Evolutionary conservation across 2,888 invertebrate genomes (phyloP).

Genomic region (Pristionchus entomophagus): DNA sequence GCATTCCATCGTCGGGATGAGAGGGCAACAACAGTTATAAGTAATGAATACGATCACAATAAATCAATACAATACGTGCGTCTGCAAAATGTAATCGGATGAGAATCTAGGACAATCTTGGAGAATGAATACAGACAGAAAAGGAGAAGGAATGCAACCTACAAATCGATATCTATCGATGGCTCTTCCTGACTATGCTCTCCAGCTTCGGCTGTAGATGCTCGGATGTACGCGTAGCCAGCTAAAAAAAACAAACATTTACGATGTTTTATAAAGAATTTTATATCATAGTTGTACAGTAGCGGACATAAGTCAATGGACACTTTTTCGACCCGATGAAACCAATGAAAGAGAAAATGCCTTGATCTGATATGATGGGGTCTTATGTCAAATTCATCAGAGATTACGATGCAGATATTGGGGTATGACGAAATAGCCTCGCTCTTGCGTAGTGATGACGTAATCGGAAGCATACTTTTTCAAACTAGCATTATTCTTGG

Average conservation of each 20-base stretch:
- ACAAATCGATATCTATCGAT: conserved; percentile 6
- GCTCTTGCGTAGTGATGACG: no score
- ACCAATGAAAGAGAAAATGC: no score
- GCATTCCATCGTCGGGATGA: not conserved
- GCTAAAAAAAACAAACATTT: not conserved
- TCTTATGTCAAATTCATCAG: no score
- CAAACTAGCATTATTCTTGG: no score
- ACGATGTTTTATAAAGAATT: no score
- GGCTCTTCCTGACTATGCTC: conserved; percentile 1
- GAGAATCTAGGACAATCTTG: not conserved
- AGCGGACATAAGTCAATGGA: no score
- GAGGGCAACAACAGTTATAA: not conserved
- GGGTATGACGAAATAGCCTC: no score
- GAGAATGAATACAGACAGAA: not conserved
- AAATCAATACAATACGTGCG: not conserved
- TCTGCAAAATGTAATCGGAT: not conserved
- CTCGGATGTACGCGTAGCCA: conserved; percentile 19
- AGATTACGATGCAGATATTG: no score
- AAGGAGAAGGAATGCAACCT: not conserved
- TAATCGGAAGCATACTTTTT: no score
- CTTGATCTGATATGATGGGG: no score
- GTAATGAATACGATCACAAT: not conserved
- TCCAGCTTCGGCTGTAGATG: conserved; percentile 33
- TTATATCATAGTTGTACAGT: no score
- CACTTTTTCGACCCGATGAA: no score